These are phyloP conservation scores for Thamnophis elegans DNA, from an alignment of 2,797 vertebrate species.

Conservation along the genomic window DNA sequence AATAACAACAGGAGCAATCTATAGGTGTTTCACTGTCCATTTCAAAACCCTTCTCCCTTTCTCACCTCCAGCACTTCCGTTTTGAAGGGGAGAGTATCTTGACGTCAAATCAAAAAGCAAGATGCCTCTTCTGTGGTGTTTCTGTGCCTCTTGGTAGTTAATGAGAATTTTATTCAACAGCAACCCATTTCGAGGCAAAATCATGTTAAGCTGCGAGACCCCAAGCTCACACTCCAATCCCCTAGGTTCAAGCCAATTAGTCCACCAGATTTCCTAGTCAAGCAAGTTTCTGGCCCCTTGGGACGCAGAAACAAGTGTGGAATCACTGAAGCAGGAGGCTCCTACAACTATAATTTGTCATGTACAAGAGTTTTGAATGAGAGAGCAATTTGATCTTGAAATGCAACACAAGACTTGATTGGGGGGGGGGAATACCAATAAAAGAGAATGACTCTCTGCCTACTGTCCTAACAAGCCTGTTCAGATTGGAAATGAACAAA, in stretches of 20 bases:
- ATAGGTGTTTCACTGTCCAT: neutral
- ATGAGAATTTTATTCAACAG: conserved; percentile 3
- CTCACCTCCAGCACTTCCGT: neutral
- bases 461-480: neutral
- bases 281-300: neutral
- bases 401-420: neutral
- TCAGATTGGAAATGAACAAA: neutral
- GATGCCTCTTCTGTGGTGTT: neutral
- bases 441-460: neutral
- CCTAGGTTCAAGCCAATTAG: conserved; percentile 2
- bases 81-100: neutral
- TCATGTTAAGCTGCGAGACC: conserved; percentile 2
- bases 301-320: accelerated
- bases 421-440: neutral
- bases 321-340: neutral
- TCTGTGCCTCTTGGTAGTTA: neutral
- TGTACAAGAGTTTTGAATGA: neutral
- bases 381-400: neutral
- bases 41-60: neutral
- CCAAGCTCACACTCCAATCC: neutral
- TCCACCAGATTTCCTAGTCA: neutral
- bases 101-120: neutral
- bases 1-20: neutral
- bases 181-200: neutral
- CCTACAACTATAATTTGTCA: neutral